Conservation (phyloP, 92 coral and sea anemone species). For the Porites lobata region DNA sequence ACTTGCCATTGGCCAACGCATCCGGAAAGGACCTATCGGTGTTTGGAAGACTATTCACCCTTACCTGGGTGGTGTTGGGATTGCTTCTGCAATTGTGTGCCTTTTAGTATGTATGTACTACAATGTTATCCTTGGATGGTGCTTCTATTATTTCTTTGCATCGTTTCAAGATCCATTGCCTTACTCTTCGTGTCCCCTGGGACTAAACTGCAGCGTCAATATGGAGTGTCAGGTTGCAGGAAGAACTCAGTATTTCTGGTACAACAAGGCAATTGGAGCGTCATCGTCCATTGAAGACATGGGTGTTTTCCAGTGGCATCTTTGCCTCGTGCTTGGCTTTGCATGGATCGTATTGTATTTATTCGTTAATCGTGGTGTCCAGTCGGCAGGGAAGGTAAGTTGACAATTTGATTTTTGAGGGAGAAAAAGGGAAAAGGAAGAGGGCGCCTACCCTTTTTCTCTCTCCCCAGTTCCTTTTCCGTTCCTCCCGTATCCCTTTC, state of each 20-base stretch:
- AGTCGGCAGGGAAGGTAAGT: slow-evolving; percentile 90
- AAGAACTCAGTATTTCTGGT: slow-evolving; percentile 82
- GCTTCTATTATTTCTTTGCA: slow-evolving; percentile 90
- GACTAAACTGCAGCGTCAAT: slow-evolving; percentile 32
- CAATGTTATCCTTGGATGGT: slow-evolving; percentile 95
- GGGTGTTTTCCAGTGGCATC: slow-evolving; percentile 91
- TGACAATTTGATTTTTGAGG: neutral
- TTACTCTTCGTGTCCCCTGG: slow-evolving; percentile 77
- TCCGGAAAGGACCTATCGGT: slow-evolving; percentile 90
- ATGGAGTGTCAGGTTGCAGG: slow-evolving; percentile 68
- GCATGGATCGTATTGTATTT: slow-evolving; percentile 84
- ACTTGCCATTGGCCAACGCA: slow-evolving; percentile 96
- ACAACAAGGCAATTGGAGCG: slow-evolving; percentile 56
- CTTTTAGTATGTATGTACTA: slow-evolving; percentile 84
- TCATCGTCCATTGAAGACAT: slow-evolving; percentile 68
- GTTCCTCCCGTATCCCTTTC: no score
- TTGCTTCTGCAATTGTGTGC: slow-evolving; percentile 85
- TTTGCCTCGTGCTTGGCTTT: slow-evolving; percentile 71
- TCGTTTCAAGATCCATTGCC: slow-evolving; percentile 95
- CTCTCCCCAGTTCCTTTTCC: no score
- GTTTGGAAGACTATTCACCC: slow-evolving; percentile 96
- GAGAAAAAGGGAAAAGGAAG: no score
- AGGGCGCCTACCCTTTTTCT: no score
- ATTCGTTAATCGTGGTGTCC: slow-evolving; percentile 85
- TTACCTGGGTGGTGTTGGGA: slow-evolving; percentile 94